Evolutionary conservation across 1,140 invertebrate species (phyloP).

Genomic region (Eumaeus atala): DNA sequence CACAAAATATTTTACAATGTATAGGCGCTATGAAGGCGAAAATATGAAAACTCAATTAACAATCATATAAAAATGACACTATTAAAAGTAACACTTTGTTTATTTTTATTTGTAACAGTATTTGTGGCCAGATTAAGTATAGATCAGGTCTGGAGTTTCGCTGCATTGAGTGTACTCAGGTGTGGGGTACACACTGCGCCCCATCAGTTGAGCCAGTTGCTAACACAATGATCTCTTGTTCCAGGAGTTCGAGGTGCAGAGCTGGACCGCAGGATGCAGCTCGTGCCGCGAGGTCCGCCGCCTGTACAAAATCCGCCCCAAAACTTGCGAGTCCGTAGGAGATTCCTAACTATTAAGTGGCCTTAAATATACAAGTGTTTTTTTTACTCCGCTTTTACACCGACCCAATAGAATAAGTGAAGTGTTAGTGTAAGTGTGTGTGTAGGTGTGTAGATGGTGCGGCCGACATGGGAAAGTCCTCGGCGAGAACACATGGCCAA

Average conservation of each 20-base stretch:
- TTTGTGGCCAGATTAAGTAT: too few relatives aligned
- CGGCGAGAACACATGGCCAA: slow-evolving; percentile 74
- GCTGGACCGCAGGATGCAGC: slow-evolving; percentile 61
- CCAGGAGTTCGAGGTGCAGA: slow-evolving; percentile 45
- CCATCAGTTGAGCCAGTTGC: too few relatives aligned
- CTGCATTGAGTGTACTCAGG: too few relatives aligned
- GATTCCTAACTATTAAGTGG: slow-evolving; percentile 61
- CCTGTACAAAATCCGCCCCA: slow-evolving; percentile 46
- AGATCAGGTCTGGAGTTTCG: too few relatives aligned
- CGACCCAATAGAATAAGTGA: slow-evolving; percentile 57
- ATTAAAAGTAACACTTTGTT: too few relatives aligned
- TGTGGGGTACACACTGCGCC: too few relatives aligned
- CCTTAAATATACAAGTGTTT: slow-evolving; percentile 67
- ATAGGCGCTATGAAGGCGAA: too few relatives aligned
- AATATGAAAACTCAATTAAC: too few relatives aligned
- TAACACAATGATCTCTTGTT: slow-evolving; percentile 43
- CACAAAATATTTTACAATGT: too few relatives aligned
- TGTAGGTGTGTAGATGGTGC: slow-evolving; percentile 68
- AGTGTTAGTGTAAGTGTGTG: slow-evolving; percentile 60
- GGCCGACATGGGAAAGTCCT: slow-evolving; percentile 75
- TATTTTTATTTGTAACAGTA: too few relatives aligned
- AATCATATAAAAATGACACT: too few relatives aligned
- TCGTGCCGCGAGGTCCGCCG: slow-evolving; percentile 61
- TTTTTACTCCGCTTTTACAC: slow-evolving; percentile 68
- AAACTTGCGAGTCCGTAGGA: slow-evolving; percentile 55